These are phyloP conservation scores for Sphaerodactylus townsendi DNA, from an alignment of 2,113 vertebrate species.

Conservation along the genomic window DNA sequence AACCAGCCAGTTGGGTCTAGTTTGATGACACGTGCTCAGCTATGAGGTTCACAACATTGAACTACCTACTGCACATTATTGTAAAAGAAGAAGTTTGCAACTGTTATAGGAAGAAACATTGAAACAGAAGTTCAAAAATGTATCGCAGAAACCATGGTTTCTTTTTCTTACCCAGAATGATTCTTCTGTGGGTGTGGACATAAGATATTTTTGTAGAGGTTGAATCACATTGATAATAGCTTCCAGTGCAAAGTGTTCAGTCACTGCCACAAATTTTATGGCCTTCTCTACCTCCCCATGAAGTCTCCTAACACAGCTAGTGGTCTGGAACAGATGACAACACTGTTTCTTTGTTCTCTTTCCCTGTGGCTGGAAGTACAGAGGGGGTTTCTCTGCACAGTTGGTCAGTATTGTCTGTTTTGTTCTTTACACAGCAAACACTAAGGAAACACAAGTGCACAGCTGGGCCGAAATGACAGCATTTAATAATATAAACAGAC, in stretches of 20 bases:
- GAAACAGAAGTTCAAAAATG: slow-evolving; percentile 4
- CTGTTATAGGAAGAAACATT: neutral
- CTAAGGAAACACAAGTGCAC: neutral
- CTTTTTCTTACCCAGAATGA: neutral
- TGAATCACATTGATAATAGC: neutral
- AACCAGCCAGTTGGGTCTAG: neutral
- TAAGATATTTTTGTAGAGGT: slow-evolving; percentile 11
- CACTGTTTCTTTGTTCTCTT: slow-evolving; percentile 8
- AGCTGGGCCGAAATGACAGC: slow-evolving; percentile 12
- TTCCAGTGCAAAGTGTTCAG: slow-evolving; percentile 31
- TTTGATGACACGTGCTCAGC: neutral
- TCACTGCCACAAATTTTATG: neutral
- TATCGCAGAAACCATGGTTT: neutral
- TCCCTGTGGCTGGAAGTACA: neutral
- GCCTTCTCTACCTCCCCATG: slow-evolving; percentile 6
- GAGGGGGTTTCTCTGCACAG: slow-evolving; percentile 14
- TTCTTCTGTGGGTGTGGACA: neutral
- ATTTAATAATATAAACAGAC: slow-evolving; percentile 25
- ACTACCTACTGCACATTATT: neutral
- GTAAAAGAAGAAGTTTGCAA: neutral
- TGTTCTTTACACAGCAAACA: neutral
- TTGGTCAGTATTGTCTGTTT: slow-evolving; percentile 5
- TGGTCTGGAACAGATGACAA: slow-evolving; percentile 5
- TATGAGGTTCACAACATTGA: neutral
- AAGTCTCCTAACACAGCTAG: slow-evolving; percentile 8